A percentile compares a stretch with the other conserved stretches of the same genome.
Conservation (phyloP, 1,140 invertebrate genomes). For the Aricia agestis region DNA sequence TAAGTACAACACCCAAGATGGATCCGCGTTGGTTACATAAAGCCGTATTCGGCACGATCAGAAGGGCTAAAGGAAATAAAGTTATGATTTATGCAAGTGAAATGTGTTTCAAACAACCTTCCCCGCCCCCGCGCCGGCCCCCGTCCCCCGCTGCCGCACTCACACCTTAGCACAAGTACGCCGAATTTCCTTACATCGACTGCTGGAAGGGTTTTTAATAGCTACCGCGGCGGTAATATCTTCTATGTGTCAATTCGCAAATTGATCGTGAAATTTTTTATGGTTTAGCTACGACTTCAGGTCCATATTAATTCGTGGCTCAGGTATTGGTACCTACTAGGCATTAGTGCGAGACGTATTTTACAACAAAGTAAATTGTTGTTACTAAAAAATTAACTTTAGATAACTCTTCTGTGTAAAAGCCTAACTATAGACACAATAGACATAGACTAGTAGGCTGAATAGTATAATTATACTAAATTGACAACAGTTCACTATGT, state of each 20-base stretch:
- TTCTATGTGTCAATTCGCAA: neutral
- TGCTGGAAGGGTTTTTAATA: constrained; percentile 19
- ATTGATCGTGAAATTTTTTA: too few relatives aligned
- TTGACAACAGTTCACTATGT: too few relatives aligned
- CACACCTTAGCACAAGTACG: constrained; percentile 28
- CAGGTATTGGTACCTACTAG: too few relatives aligned
- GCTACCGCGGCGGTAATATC: neutral
- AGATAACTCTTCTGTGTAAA: too few relatives aligned
- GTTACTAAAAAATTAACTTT: too few relatives aligned
- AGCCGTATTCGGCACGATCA: constrained; percentile 41
- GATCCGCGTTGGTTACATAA: constrained; percentile 36
- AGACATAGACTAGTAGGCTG: too few relatives aligned
- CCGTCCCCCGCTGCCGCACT: neutral
- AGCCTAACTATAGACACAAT: too few relatives aligned
- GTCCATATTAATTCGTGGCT: too few relatives aligned
- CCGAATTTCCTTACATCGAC: constrained; percentile 30
- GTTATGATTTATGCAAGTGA: constrained; percentile 63
- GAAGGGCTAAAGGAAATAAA: constrained; percentile 56
- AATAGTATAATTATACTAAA: too few relatives aligned
- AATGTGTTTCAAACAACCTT: constrained; percentile 56
- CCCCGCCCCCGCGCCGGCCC: constrained; percentile 17
- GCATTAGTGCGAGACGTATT: too few relatives aligned
- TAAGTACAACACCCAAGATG: neutral
- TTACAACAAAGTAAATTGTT: too few relatives aligned
- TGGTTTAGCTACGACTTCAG: too few relatives aligned